A percentile compares a stretch with the other conserved stretches of the same genome.
These are phyloP conservation scores for Gobionotothen gibberifrons DNA, from an alignment of 2,797 vertebrate species.

Conservation along the genomic window DNA sequence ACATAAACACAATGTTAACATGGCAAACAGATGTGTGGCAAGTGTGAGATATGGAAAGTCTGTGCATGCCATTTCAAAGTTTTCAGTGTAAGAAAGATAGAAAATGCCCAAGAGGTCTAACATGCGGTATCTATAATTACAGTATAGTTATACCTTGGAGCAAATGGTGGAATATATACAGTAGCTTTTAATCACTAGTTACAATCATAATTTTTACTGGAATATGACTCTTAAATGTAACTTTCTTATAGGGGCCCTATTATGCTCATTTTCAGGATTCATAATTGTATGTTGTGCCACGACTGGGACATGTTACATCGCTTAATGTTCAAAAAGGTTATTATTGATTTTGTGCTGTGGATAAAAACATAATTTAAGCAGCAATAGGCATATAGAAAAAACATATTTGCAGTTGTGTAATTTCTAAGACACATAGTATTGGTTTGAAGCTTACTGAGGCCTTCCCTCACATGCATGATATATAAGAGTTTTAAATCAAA, in stretches of 20 bases:
- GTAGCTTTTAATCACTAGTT: too few relatives aligned
- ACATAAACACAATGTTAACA: constrained; percentile 6
- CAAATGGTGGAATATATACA: not conserved
- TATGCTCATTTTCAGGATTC: too few relatives aligned
- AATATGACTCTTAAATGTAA: not conserved
- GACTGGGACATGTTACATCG: too few relatives aligned
- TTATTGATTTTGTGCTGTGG: too few relatives aligned
- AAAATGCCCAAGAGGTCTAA: not conserved
- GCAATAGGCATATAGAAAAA: too few relatives aligned
- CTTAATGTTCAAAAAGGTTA: too few relatives aligned
- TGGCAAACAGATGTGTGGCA: constrained; percentile 3
- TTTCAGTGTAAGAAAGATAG: not conserved
- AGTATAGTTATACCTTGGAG: too few relatives aligned
- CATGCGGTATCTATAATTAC: not conserved
- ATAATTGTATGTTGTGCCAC: too few relatives aligned
- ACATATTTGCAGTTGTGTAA: too few relatives aligned
- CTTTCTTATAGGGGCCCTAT: too few relatives aligned
- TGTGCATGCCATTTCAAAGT: not conserved
- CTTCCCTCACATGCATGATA: not conserved
- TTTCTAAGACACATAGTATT: not conserved
- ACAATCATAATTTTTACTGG: not conserved
- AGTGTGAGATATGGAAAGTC: constrained; percentile 18
- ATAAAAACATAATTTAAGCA: too few relatives aligned
- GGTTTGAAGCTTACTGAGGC: not conserved
- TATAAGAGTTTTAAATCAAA: not conserved